Base-by-base conservation (phyloP, 2,888 invertebrate species). In the Caenorhabditis becei region DNA sequence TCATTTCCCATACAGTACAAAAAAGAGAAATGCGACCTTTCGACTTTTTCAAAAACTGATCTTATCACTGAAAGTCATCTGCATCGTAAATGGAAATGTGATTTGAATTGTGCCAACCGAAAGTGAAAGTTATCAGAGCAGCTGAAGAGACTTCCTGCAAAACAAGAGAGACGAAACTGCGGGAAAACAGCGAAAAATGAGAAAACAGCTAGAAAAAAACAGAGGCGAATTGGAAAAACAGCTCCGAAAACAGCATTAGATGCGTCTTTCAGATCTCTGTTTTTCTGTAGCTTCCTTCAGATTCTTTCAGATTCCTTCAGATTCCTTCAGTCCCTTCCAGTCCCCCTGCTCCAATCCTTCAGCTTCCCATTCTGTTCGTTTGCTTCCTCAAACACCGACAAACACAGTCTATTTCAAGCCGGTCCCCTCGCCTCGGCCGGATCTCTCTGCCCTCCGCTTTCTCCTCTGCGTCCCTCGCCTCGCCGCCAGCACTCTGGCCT, bases 331-430 rank as follows among this genome's bases (percentile, higher is more conserved):
- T 32, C 32, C 10, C 10, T 32, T 4, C 32, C 32, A 7, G 5
- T 32, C 32, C 32, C 2, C 16, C 24, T 3, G 26, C 32, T 10
- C 32, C 10, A 56, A 26, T 26, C 37, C 26, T 28, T 18, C 28
- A 54, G 10, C n/a, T 14, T 11, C 32, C 32, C 18, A 18, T 24
- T 11, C n/a, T 35, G n/a, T 23, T 53, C 32, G 24, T 51, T 5
- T 65, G 35, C 41, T 65, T 65, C 65, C 66, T 53, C 53, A 61
- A 71, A 71, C 62, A 62, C 18, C 26, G 14, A 41, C 41, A 41
- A 41, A 41, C 41, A 41, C 41, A 41, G 41, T 41, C 41, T 41
- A 41, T 41, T 41, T 47, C 54, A 59, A 69, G 49, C 59, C 62
- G 20, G 59, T 49, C 51, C 1, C 51, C 49, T n/a, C n/a, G n/a